Percentiles rank a stretch among this genome's conserved stretches.
phyloP scores from a whole-genome alignment of 2,888 invertebrate genomes.

The Cataglyphis albicans region DNA sequence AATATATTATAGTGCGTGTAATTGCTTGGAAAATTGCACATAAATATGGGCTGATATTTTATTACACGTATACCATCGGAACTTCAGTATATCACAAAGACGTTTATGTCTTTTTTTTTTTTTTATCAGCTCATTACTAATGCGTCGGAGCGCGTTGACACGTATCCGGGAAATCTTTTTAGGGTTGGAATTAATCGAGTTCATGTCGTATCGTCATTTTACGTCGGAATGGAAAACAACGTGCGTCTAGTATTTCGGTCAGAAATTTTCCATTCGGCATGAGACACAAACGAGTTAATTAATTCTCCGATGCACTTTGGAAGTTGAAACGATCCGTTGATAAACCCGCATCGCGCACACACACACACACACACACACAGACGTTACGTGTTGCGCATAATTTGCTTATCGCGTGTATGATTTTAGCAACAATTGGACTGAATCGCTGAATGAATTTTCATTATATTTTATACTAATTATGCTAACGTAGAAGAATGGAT shows the following conservation, averaged over 20 bases:
- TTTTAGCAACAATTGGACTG: background rate
- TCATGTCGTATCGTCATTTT: background rate
- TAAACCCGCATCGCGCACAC: conserved; percentile 24
- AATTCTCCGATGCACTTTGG: conserved; percentile 18
- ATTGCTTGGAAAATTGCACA: background rate
- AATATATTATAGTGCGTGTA: background rate
- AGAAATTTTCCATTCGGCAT: conserved; percentile 25
- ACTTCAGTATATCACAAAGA: background rate
- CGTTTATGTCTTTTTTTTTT: conserved; percentile 12
- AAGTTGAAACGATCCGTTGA: conserved; percentile 7
- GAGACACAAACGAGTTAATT: conserved; percentile 21
- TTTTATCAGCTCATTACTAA: conserved; percentile 26
- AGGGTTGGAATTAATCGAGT: conserved; percentile 47
- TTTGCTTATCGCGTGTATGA: background rate
- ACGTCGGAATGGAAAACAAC: background rate
- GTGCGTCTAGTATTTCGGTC: background rate
- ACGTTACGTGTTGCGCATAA: background rate
- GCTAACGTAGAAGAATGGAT: background rate
- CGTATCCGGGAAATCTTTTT: conserved; percentile 37
- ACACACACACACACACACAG: background rate
- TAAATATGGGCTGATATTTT: background rate
- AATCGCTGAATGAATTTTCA: conserved; percentile 8
- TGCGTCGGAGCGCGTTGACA: background rate
- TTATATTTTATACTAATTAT: background rate
- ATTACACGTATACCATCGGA: background rate